Percentiles rank a stretch among this genome's conserved stretches.
phyloP scores from a whole-genome alignment of 2,888 invertebrate species.

The Drosophila meridiana region DNA sequence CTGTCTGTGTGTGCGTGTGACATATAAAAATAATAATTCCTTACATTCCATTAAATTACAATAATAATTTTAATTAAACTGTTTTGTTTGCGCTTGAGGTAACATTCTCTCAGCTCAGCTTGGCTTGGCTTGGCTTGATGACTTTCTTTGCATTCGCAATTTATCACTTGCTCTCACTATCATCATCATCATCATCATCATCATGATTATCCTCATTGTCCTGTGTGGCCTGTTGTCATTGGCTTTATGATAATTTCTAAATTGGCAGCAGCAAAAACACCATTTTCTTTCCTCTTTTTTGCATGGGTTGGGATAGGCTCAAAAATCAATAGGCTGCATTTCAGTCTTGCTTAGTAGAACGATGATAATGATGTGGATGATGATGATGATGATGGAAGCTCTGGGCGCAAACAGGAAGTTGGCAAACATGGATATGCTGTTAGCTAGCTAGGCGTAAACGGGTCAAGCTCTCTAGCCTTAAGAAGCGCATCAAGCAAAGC shows the following conservation, averaged over 20 bases:
- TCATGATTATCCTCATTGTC: constrained; percentile 38
- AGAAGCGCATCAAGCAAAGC: constrained; percentile 6
- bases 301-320: constrained; percentile 46
- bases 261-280: constrained; percentile 35
- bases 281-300: background rate
- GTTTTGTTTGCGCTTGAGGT: constrained; percentile 73
- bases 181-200: constrained; percentile 38
- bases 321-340: constrained; percentile 58
- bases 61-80: constrained; percentile 80
- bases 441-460: constrained; percentile 31
- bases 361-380: constrained; percentile 2
- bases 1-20: constrained; percentile 29
- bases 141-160: constrained; percentile 52
- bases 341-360: constrained; percentile 20
- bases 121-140: constrained; percentile 49
- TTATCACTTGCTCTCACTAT: constrained; percentile 43
- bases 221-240: constrained; percentile 47
- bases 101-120: constrained; percentile 43
- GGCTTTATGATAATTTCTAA: constrained; percentile 62
- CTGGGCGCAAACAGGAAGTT: constrained; percentile 43
- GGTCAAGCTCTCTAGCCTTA: constrained; percentile 31
- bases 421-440: constrained; percentile 49
- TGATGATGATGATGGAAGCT: constrained; percentile 15
- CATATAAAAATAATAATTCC: constrained; percentile 76
- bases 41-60: constrained; percentile 80